Conservation (phyloP, 2,113 vertebrate species). For the Okapia johnstoni region DNA sequence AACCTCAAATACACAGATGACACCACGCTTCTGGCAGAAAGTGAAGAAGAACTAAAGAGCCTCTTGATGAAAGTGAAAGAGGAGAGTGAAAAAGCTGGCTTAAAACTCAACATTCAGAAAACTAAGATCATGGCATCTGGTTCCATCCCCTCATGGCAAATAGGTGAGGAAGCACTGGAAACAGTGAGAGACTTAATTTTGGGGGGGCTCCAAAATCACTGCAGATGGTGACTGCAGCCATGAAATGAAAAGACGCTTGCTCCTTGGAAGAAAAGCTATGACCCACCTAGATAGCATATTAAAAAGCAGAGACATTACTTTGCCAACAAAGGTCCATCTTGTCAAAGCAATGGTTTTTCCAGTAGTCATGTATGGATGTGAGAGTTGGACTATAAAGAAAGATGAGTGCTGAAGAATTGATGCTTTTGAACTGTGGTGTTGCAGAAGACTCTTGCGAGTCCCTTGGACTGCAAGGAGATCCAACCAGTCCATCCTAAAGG, state of each 20-base stretch:
- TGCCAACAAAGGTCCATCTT: not conserved
- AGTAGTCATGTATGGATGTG: not conserved
- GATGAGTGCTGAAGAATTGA: not conserved
- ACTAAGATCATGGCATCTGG: not conserved
- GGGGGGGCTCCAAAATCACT: not conserved
- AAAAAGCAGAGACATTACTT: not conserved
- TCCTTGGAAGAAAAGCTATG: not conserved
- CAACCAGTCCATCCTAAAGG: not conserved
- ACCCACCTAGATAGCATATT: not conserved
- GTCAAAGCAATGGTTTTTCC: not conserved
- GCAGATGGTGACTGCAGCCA: not conserved
- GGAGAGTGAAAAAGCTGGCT: not conserved
- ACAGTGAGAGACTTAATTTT: not conserved
- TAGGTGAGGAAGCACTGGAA: not conserved
- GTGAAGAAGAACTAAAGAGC: not conserved
- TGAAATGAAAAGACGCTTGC: not conserved
- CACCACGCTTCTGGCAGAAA: not conserved
- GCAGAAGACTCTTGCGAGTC: not conserved
- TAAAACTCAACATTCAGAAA: not conserved
- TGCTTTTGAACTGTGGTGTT: not conserved
- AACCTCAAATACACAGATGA: not conserved
- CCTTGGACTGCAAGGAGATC: not conserved
- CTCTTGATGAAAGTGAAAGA: not conserved
- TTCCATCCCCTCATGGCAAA: not conserved
- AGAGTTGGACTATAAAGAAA: not conserved